These are phyloP conservation scores for Heptranchias perlo DNA, from an alignment of 2,113 vertebrate genomes.

Conservation along the genomic window DNA sequence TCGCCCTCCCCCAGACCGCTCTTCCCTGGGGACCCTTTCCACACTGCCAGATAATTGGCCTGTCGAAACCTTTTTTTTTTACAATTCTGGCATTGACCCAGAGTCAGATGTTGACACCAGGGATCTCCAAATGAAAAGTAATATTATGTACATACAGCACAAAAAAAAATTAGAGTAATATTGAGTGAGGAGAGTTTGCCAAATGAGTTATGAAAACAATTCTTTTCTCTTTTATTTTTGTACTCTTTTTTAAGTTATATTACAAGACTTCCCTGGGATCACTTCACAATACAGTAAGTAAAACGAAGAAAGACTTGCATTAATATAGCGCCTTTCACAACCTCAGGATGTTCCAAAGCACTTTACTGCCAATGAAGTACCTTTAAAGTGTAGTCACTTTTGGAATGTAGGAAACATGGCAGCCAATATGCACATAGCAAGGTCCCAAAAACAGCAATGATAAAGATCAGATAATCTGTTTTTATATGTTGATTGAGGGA, in stretches of 20 bases:
- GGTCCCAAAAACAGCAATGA: too few species aligned
- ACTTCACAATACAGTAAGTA: background rate
- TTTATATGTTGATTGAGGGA: too few species aligned
- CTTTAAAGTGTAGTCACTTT: too few species aligned
- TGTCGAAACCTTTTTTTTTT: background rate
- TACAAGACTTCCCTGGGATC: background rate
- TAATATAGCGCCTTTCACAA: too few species aligned
- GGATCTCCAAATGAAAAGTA: background rate
- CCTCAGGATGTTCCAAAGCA: too few species aligned
- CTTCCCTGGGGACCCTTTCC: background rate
- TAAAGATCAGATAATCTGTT: too few species aligned
- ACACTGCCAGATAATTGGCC: background rate
- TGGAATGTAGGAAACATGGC: too few species aligned
- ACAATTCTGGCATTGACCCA: background rate
- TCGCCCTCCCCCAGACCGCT: background rate
- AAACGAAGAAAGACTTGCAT: too few species aligned
- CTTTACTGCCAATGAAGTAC: too few species aligned
- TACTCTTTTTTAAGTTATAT: background rate
- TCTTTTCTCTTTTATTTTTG: background rate
- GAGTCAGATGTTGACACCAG: background rate
- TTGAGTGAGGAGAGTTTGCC: background rate
- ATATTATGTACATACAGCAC: background rate
- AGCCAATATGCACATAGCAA: too few species aligned
- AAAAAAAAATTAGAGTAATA: background rate
- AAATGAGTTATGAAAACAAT: background rate